Percentiles rank a stretch among this genome's conserved stretches.
Evolutionary conservation across 2,888 invertebrate genomes (phyloP).

Genomic region (Hydrotaea diabolus): DNA sequence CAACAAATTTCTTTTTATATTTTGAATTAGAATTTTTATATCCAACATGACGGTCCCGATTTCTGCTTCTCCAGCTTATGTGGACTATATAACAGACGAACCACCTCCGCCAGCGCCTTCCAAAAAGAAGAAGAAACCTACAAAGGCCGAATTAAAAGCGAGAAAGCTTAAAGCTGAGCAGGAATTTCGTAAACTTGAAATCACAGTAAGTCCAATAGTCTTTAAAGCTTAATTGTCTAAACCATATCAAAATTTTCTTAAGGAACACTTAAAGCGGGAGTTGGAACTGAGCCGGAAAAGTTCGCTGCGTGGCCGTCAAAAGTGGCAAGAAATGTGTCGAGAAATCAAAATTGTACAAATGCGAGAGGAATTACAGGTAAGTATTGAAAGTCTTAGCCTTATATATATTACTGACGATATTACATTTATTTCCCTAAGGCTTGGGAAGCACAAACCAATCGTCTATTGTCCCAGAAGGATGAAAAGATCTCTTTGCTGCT

Average conservation of each 20-base stretch:
- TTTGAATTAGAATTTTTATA: neutral
- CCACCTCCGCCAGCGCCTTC: conserved; percentile 38
- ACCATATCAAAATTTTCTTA: neutral
- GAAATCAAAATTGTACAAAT: conserved; percentile 75
- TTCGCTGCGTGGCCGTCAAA: conserved; percentile 69
- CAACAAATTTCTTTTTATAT: neutral
- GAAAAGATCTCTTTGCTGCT: conserved; percentile 72
- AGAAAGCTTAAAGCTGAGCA: conserved; percentile 59
- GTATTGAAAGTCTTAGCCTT: neutral
- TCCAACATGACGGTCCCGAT: neutral
- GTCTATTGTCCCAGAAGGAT: conserved; percentile 73
- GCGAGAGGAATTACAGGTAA: conserved; percentile 72
- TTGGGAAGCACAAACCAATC: conserved; percentile 71
- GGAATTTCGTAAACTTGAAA: conserved; percentile 70
- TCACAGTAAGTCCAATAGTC: conserved; percentile 72
- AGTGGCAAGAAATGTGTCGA: conserved; percentile 75
- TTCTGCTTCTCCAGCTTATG: conserved; percentile 3
- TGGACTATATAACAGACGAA: conserved; percentile 31
- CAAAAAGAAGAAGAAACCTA: conserved; percentile 70
- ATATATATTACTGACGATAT: too few relatives aligned
- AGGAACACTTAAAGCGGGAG: conserved; percentile 75
- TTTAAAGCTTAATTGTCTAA: too few relatives aligned
- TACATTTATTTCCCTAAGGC: conserved; percentile 47
- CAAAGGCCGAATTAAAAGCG: conserved; percentile 69
- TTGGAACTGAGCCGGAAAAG: conserved; percentile 74